Evolutionary conservation across 2,113 vertebrate species (phyloP), one percentile per base, ranked within the genome.

Genomic region (Chamaea fasciata): DNA sequence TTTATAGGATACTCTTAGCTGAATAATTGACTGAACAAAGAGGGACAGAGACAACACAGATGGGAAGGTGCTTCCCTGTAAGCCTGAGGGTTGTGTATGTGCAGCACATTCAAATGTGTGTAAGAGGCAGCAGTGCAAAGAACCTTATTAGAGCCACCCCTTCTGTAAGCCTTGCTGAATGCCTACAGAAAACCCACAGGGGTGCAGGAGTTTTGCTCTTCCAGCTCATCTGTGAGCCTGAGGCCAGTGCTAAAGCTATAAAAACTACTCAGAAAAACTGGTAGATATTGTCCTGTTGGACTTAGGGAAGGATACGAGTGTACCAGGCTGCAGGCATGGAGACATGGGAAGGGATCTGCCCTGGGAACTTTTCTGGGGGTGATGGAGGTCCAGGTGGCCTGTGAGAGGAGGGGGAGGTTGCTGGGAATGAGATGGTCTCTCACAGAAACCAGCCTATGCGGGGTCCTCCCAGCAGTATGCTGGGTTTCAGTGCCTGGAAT

Each of bases 381-480:
- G 19, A 20, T 69, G 57, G 37, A 60, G 24, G 41, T 57, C 30
- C 52, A 79, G 15, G 41, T 21, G 41, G n/a, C 7, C 44, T 73
- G 41, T 3, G 8, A 78, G 60, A 89, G 41, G 9, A 82, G 44
- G 7, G 4, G 1, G 1, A 9, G 11, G 5, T 52, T 6, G 0
- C 62, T 47, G 62, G 30, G 24, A 73, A 31, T 13, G 39, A 74
- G 52, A 35, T 13, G 71, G 9, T 13, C 6, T 60, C 44, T 37
- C 26, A 42, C 14, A 35, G 39, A 67, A 68, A 55, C 8, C 42
- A 81, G 13, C 4, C 22, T 8, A 2, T 15, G 21, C 31, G 31
- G 22, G 10, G 8, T 30, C 11, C 6, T 80, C 31, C 28, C 41
- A 68, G 30, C n/a, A 52, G 6, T 6, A 6, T 33, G 21, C 59